Base-by-base conservation (phyloP, 1,140 invertebrate species). In the Dermatophagoides farinae region DNA sequence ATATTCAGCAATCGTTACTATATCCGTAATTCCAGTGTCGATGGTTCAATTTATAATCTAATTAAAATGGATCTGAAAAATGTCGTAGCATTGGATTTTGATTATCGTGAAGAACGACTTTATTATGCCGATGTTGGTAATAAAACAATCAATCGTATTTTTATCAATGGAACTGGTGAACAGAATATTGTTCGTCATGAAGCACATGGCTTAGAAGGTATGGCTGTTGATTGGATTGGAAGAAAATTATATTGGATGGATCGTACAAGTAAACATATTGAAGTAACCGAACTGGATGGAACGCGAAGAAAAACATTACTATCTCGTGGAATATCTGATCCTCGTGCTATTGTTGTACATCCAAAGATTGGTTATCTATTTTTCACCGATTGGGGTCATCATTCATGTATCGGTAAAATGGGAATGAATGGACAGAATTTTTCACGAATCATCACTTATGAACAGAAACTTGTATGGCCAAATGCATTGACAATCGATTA, bases 1-100 rank as follows among this genome's bases (percentile, higher is more conserved):
- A 78, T 98, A 47, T 96, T 97, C 68, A 92, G 89, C 9, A 98
- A 98, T 68, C 93, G 96, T 68, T 97, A 97, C 70, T 98, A 98
- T 69, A 82, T 97, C 1, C 77, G 93, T 57, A 95, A 97, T 66
- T 86, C 97, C 80, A 89, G 88, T 0, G 78, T 82, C 0, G 91
- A 97, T 71, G 91, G 87, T 0, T 74, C 77, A 4, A 73, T 79
- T 10, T 95, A 96, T 66, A 84, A 83, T 64, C 74, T 97, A 0
- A 81, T 96, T 67, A 88, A 93, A 66, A 88, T 95, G 71, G 91
- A 96, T 68, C 77, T 97, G 0, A 84, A 92, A 69, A 97, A 97
- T 68, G 91, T 97, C 10, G 92, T 97, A 0, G 89, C 90, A 0
- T 74, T 98, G 22, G 93, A 97, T 71, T 93, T 90, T 67, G 90